Conservation (phyloP, 2,113 vertebrate species). For the Agelaius tricolor region DNA sequence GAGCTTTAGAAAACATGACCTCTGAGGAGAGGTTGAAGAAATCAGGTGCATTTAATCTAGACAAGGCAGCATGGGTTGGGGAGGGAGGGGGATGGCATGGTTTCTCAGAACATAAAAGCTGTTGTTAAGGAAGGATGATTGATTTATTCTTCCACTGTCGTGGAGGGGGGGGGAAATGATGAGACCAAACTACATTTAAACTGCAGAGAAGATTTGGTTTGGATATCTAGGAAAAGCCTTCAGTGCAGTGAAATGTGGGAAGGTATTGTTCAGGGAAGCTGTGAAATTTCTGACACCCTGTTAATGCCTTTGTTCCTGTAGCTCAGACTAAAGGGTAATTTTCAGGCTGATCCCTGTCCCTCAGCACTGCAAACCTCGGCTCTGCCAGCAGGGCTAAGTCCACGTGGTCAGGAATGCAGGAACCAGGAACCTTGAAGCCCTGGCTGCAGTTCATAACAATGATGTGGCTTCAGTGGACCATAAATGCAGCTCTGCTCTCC, state of each 20-base stretch:
- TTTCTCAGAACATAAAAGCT: conserved; percentile 25
- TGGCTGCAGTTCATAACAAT: not conserved
- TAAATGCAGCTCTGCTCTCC: not conserved
- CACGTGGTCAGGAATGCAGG: not conserved
- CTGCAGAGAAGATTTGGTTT: not conserved
- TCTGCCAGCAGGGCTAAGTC: not conserved
- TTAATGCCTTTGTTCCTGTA: not conserved
- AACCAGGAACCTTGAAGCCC: not conserved
- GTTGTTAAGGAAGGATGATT: conserved; percentile 46
- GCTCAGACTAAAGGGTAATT: not conserved
- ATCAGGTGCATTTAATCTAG: conserved; percentile 32
- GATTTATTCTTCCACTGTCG: not conserved
- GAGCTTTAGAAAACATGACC: conserved; percentile 37
- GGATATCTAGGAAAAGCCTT: not conserved
- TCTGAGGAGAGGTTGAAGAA: conserved; percentile 16
- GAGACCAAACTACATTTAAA: not conserved
- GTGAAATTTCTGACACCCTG: not conserved
- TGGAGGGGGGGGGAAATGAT: not conserved
- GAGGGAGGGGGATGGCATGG: not conserved
- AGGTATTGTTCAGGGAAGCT: not conserved
- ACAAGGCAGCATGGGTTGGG: not conserved
- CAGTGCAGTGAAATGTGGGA: not conserved
- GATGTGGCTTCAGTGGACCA: not conserved
- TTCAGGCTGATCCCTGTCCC: not conserved
- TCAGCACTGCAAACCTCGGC: not conserved